Evolutionary conservation across 2,888 invertebrate species (phyloP), one percentile per base, ranked within the genome.

Genomic region (Chalcis sispes): DNA sequence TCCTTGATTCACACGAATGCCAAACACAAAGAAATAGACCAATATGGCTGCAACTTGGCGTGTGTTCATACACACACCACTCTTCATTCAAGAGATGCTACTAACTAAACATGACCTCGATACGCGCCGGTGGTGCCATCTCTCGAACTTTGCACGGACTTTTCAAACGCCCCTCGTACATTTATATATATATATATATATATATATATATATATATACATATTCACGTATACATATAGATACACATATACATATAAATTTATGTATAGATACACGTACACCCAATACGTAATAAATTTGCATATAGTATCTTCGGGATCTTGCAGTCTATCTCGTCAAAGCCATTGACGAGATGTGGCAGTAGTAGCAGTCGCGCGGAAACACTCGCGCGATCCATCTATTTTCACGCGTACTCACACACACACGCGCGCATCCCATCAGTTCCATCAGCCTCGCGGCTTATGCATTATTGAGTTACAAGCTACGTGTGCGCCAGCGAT

Each of bases 271-370:
- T n/a, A n/a, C n/a, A n/a, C n/a, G n/a, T n/a, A n/a, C n/a, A n/a
- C n/a, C n/a, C n/a, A n/a, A 36, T 15, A 25, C n/a, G 4, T 40
- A 13, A 10, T 32, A 27, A 27, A 64, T 64, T 64, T 64, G 50
- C 64, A 50, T 64, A 7, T 15, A 64, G 20, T 64, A 13, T 54
- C 54, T 13, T 10, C 4, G 15, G 25, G 13, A 27, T 20, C 15
- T 29, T 29, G 48, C 62, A n/a, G 20, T 32, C 65, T 50, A 50
- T 65, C 23, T 65, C 27, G 27, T 42, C 29, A 58, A n/a, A n/a
- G 32, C 15, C 46, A 56, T 29, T 46, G 67, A 67, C 67, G 46
- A n/a, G 46, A 58, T 27, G 46, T 46, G 46, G 20, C 46, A 42
- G 8, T 46, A 10, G 23, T 46, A 18, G 10, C n/a, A 46, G 25